Evolutionary conservation across 2,888 invertebrate genomes (phyloP), one percentile per base, ranked within the genome.

Genomic region (Linnaemya vulpina): DNA sequence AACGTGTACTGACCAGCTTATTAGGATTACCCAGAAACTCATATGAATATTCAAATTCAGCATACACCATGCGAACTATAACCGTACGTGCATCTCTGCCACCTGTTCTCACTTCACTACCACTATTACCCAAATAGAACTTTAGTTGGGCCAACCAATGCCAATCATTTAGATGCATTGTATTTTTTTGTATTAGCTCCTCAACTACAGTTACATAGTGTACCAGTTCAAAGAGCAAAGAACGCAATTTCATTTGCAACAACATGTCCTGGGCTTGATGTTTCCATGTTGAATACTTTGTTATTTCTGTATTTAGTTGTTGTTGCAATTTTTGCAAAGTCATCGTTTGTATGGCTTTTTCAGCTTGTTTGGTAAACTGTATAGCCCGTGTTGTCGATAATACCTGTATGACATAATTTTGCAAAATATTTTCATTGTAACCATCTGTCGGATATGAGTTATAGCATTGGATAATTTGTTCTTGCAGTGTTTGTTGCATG

Each of bases 11-110:
- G 8, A 99, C 99, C 88, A 99, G 94, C 92, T 98, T 98, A 53
- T 96, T 95, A 2, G 97, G 96, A 92, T 98, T 98, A n/a, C 99
- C 99, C 89, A 99, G 96, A 92, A 99, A 99, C 93, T 99, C 99
- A 91, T 98, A 99, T 0, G 98, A 97, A 92, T 99, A 99, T 35
- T 96, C 95, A 93, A 99, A 98, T 92, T 97, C 95, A 17, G 99
- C 97, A 90, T 97, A 96, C 5, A 97, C 99, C 96, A 99, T 99
- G 92, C 95, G 95, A 76, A 98, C 88, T 43, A 78, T 55, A 51
- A 91, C 90, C 80, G 88, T 88, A 35, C 88, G 87, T 20, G 53
- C 22, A 60, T 74, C 74, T 53, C 53, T 78, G 51, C 46, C 68
- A 63, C 65, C 60, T 30, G 13, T 3, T 38, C 30, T 49, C 30